phyloP scores from a whole-genome alignment of 2,797 vertebrate genomes.

The Helostoma temminkii region DNA sequence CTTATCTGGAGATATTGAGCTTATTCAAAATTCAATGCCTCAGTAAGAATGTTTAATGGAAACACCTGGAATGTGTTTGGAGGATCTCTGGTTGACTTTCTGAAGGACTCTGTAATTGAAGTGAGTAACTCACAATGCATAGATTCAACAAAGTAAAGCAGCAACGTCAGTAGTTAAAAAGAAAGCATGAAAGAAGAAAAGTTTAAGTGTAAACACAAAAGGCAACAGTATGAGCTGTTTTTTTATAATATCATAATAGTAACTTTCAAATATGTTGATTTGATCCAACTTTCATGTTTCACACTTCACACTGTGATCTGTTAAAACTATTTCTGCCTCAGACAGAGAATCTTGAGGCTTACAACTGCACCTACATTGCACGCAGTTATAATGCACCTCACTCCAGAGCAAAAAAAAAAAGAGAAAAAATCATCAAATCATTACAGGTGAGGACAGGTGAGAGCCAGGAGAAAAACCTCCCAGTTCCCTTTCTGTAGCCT shows the following conservation, averaged over 20 bases:
- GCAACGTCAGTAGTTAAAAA: neutral
- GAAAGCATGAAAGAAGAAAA: neutral
- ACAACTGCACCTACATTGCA: neutral
- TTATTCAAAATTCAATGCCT: no score
- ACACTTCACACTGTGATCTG: no score
- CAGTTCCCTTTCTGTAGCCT: slow-evolving; percentile 3
- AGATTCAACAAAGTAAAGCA: no score
- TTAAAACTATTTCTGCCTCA: neutral
- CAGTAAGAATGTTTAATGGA: neutral
- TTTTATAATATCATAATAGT: no score
- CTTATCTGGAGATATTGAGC: no score
- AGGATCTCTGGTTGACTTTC: neutral
- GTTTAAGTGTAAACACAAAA: neutral
- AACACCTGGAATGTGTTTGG: neutral
- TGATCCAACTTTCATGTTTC: no score
- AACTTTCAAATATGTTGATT: no score
- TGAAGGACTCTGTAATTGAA: neutral
- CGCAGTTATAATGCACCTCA: slow-evolving; percentile 62
- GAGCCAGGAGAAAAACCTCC: slow-evolving; percentile 7
- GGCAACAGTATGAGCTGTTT: neutral
- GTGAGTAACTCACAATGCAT: no score
- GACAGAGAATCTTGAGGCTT: neutral
- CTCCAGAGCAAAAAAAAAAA: slow-evolving; percentile 49
- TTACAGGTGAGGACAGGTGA: slow-evolving; percentile 47
- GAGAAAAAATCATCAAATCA: slow-evolving; percentile 75